Base-by-base conservation (phyloP, 2,888 invertebrate species). In the Drosophila prolongata region DNA sequence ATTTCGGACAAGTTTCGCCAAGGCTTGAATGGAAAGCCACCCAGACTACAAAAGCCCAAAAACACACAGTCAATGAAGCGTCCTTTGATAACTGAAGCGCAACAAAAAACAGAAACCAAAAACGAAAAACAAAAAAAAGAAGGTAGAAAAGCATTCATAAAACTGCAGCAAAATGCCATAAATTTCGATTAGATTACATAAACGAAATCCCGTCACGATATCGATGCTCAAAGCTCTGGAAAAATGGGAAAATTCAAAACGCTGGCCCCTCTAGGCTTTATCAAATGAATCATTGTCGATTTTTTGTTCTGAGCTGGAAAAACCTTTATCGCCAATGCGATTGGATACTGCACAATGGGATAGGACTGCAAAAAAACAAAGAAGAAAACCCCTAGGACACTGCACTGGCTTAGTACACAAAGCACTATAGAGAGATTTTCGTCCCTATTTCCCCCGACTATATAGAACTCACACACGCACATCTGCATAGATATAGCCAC, bases 141-240 rank as follows among this genome's bases (percentile, higher is more conserved):
- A 30, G 30, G 30, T 8, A 30, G 2, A 38, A 24, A 58, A 62
- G 52, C 46, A 58, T 74, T 55, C 69, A 80, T 75, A 80, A 77
- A 78, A 80, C 68, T 76, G 80, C 83, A 82, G 68, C 64, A 50
- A 64, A 77, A 76, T 70, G 75, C 77, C 86, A 89, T 89, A 89
- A 89, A 89, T 90, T 81, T 61, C 79, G 88, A 87, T 89, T 86
- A 89, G 90, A 89, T 89, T 89, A 87, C 88, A 89, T 81, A 86
- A 89, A 81, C 88, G 74, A 65, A 76, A 71, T 54, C 53, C 52
- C 53, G 61, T 46, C 64, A 62, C 75, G 69, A 80, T 71, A 80
- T 73, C 73, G 70, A 80, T 76, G 77, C 42, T 73, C 68, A 80
- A 65, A 78, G 50, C 55, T 66, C 44, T 40, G 58, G 46, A 64